Base-by-base conservation (phyloP, 2,797 vertebrate genomes). In the Glossophaga mutica region DNA sequence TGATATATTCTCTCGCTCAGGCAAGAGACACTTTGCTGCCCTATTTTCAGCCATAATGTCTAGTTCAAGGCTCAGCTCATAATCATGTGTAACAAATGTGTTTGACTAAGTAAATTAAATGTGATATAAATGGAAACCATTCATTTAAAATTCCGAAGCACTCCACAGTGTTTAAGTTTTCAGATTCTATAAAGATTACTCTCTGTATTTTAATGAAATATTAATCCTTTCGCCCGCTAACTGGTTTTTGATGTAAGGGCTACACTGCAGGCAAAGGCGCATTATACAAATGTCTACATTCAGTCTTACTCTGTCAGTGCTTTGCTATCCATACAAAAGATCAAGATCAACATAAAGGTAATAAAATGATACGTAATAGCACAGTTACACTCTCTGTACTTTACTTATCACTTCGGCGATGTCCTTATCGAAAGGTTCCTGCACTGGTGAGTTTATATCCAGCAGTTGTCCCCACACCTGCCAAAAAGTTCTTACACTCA, bases 381-480 rank as follows among this genome's bases (percentile, higher is more conserved):
- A 98, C 97, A 98, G 98, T 99, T 99, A 98, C 98, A 98, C 98
- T 98, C 98, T 98, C 98, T 99, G 98, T 99, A 98, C 98, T 99
- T 99, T 98, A 98, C 98, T 99, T 99, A 99, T 99, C 99, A 99
- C 98, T 98, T 98, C 98, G 98, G 98, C 98, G 98, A 99, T 98
- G 98, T 98, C 98, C 98, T 99, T 99, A 99, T 98, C 98, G 98
- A 98, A 98, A 98, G 98, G 98, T 99, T 99, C 99, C 99, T 99
- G 98, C 98, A 98, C 98, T 98, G 99, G 98, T 98, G 98, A 99
- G 98, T 99, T 99, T 99, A 99, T 99, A 99, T 98, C 98, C 98
- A 99, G 99, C 98, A 98, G 98, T 98, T 98, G 98, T 98, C 98
- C 98, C 98, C 98, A 98, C 99, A 99, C 98, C 99, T 99, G 99